Evolutionary conservation across 2,888 invertebrate genomes (phyloP).

Genomic region (Thereva nobilitata): DNA sequence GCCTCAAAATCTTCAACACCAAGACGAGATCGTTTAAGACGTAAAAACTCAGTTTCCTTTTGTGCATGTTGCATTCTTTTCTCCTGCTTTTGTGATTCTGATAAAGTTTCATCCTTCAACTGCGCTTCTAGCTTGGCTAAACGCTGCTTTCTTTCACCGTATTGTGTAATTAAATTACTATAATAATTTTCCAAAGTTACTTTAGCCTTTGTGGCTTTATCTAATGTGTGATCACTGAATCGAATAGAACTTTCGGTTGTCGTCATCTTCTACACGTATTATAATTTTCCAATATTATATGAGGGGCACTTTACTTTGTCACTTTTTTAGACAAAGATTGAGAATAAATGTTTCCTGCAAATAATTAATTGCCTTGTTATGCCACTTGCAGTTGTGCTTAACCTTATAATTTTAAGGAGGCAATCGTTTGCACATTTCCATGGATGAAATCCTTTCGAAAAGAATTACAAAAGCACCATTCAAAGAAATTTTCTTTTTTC

Average conservation of each 20-base stretch:
- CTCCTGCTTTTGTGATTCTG: conserved; percentile 90
- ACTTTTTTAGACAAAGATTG: too few species aligned
- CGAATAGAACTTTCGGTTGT: conserved; percentile 82
- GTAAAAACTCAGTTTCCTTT: conserved; percentile 97
- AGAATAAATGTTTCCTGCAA: too few species aligned
- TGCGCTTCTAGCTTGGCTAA: conserved; percentile 94
- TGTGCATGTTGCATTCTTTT: conserved; percentile 90
- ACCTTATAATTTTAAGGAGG: too few species aligned
- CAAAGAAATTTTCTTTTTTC: too few species aligned
- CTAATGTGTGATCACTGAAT: conserved; percentile 95
- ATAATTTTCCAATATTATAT: too few species aligned
- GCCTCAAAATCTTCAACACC: conserved; percentile 99
- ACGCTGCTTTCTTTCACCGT: conserved; percentile 95
- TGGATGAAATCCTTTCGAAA: too few species aligned
- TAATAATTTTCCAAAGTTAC: conserved; percentile 99
- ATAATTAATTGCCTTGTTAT: too few species aligned
- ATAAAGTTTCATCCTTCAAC: conserved; percentile 91
- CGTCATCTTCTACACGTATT: conserved; percentile 62
- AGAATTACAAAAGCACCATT: too few species aligned
- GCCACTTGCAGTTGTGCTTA: too few species aligned
- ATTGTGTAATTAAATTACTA: conserved; percentile 96
- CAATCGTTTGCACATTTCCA: too few species aligned
- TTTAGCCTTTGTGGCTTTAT: conserved; percentile 99
- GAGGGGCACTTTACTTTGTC: too few species aligned
- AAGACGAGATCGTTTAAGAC: conserved; percentile 91